Evolutionary conservation across 2,888 invertebrate genomes (phyloP), one percentile per base, ranked within the genome.

Genomic region (Caenorhabditis japonica): DNA sequence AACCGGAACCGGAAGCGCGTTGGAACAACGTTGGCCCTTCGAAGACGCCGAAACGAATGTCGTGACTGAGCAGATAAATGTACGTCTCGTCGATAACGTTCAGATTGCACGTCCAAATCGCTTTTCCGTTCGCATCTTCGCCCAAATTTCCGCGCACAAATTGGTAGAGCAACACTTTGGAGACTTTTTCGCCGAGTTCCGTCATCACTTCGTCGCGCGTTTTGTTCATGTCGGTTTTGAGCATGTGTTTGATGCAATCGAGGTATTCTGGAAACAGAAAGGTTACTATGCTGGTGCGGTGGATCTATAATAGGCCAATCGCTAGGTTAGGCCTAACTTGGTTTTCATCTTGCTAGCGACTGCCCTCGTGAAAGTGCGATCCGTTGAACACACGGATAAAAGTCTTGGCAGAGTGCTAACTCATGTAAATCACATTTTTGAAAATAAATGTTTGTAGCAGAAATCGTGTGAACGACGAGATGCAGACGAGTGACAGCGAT

Each of bases 31-130:
- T 58, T 8, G 66, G 66, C 1, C 66, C 66, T 3, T 68, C 52
- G 66, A 51, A 68, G 4, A 68, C 66, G 13, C 66, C 66, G 44
- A 68, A 58, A 5, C 66, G 66, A 34, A 68, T 68, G 34, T 68
- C 58, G 25, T 68, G 66, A 13, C 51, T 52, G 12, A 58, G 46
- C 21, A 68, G 58, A 38, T 68, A 64, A 43, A 64, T 64, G 27
- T 64, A 64, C 4, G 64, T 64, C 47, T 64, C 64, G 41, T 64
- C 64, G 56, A 64, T 64, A 3, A 64, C 64, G 21, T 64, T 64
- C 41, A 64, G 33, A 12, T 64, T 64, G 27, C 64, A 64, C n/a
- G 49, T 56, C 64, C 64, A 64, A 3, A 47, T 33, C 1, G 64
- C 64, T 27, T 64, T 64, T 39, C 64, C 64, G 39, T 56, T 49